A percentile compares a stretch with the other conserved stretches of the same genome.
These are phyloP conservation scores for Petrocephalus microphthalmus DNA, from an alignment of 2,113 vertebrate genomes.

Conservation along the genomic window DNA sequence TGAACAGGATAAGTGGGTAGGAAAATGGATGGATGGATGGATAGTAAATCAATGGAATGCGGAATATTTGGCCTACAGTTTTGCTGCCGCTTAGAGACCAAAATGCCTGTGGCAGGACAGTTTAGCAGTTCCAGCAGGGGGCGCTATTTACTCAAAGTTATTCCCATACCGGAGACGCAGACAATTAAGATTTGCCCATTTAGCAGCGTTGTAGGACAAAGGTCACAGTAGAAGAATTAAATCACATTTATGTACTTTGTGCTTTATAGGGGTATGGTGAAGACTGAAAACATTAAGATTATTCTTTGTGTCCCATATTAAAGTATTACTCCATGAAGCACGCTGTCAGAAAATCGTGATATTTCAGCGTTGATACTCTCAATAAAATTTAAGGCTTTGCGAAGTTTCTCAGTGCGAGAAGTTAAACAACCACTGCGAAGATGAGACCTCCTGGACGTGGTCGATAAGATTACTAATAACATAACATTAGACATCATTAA, in stretches of 20 bases:
- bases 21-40: too few species aligned
- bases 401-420: background rate
- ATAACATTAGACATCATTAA: background rate
- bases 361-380: background rate
- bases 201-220: background rate
- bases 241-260: background rate
- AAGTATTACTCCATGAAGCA: background rate
- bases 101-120: background rate
- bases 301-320: background rate
- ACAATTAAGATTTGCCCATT: background rate
- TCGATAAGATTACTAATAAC: background rate
- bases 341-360: background rate
- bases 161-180: background rate
- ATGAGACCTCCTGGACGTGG: background rate
- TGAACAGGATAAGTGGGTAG: too few species aligned
- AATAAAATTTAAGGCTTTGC: too few species aligned
- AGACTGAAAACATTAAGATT: background rate
- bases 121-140: background rate
- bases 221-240: background rate
- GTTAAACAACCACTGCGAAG: background rate
- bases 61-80: background rate
- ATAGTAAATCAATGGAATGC: too few species aligned
- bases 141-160: background rate
- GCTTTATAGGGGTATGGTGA: background rate
- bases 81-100: background rate